phyloP scores from a whole-genome alignment of 37 sponge, comb jelly and placozoan species.

The Beroe forskalii region DNA sequence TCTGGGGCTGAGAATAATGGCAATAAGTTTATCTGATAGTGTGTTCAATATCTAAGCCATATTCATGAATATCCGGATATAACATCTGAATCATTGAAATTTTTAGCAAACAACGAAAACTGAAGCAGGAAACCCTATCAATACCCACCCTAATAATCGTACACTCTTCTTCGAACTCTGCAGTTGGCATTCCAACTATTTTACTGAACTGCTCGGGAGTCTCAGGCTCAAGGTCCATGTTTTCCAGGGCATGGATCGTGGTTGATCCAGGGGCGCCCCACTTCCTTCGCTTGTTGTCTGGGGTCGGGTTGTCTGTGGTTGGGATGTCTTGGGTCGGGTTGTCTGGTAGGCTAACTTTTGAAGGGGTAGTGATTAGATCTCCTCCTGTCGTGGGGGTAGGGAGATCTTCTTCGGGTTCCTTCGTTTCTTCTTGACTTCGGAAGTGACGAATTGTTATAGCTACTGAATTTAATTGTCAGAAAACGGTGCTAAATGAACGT shows the following conservation, averaged over 20 bases:
- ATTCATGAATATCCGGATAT: too few relatives aligned
- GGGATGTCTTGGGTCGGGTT: not conserved
- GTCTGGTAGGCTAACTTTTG: not conserved
- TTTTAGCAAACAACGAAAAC: too few relatives aligned
- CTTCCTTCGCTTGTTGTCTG: constrained; percentile 15
- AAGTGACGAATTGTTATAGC: not conserved
- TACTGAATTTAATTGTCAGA: too few relatives aligned
- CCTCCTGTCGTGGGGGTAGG: too few relatives aligned
- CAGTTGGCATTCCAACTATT: not conserved
- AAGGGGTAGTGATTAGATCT: not conserved
- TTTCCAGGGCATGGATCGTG: not conserved
- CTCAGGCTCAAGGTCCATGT: not conserved
- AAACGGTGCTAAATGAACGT: too few relatives aligned
- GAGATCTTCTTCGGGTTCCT: too few relatives aligned
- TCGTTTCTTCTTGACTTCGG: not conserved
- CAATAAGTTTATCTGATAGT: too few relatives aligned
- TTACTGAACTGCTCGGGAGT: not conserved
- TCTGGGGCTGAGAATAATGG: too few relatives aligned
- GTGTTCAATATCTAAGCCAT: too few relatives aligned
- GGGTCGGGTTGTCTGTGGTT: not conserved
- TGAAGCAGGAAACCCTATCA: too few relatives aligned
- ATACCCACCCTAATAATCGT: not conserved
- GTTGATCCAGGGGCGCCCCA: not conserved
- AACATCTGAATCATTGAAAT: too few relatives aligned
- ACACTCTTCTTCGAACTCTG: not conserved